Conservation (phyloP, 2,888 invertebrate genomes). For the Cordilura impudica region DNA sequence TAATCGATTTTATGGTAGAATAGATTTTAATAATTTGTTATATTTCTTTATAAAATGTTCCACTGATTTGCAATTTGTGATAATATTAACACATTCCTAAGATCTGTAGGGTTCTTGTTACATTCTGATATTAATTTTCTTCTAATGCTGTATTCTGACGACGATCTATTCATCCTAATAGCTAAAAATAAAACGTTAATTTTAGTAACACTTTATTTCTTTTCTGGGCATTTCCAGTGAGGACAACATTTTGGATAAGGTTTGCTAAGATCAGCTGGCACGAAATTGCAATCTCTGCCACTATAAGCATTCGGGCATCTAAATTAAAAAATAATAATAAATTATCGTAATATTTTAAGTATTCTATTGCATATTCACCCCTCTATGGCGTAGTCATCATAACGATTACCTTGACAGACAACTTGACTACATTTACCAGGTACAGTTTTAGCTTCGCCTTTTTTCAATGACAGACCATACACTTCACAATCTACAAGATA, state of each 20-base stretch:
- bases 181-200: too few relatives aligned
- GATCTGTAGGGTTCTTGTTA: too few relatives aligned
- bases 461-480: slow-evolving; percentile 62
- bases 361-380: slow-evolving; percentile 44
- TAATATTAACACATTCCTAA: too few relatives aligned
- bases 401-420: slow-evolving; percentile 63
- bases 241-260: slow-evolving; percentile 64
- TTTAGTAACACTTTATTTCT: too few relatives aligned
- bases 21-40: too few relatives aligned
- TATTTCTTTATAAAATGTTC: too few relatives aligned
- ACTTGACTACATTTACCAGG: slow-evolving; percentile 65
- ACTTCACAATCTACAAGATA: slow-evolving; percentile 60
- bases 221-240: slow-evolving; percentile 62
- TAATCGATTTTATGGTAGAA: too few relatives aligned
- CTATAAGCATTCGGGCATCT: slow-evolving; percentile 66
- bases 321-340: background rate
- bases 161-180: too few relatives aligned
- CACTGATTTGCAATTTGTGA: too few relatives aligned
- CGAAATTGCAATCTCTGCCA: slow-evolving; percentile 61
- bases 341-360: background rate
- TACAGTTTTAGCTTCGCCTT: slow-evolving; percentile 63
- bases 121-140: too few relatives aligned
- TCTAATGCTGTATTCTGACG: too few relatives aligned
- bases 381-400: slow-evolving; percentile 60
- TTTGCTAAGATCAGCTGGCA: slow-evolving; percentile 62